These are phyloP conservation scores for Aphelenchoides bicaudatus DNA, from an alignment of 2,888 invertebrate genomes.

Conservation along the genomic window DNA sequence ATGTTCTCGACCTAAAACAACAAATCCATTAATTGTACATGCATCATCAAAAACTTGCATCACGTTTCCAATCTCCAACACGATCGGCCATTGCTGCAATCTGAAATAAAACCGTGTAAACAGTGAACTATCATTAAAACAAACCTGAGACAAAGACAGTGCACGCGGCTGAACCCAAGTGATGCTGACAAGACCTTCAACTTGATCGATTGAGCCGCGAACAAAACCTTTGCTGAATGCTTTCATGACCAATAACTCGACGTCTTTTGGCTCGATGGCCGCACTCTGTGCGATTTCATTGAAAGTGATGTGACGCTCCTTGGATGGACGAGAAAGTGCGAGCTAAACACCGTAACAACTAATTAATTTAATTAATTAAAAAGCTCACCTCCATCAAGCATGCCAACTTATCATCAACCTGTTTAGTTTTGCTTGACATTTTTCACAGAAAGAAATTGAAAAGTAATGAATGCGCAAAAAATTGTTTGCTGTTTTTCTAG, in stretches of 20 bases:
- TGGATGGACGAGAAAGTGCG: slow-evolving; percentile 89
- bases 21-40: no score
- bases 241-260: slow-evolving; percentile 91
- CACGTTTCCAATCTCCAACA: slow-evolving; percentile 73
- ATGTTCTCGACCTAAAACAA: slow-evolving; percentile 73
- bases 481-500: no score
- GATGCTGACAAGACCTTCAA: slow-evolving; percentile 72
- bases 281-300: slow-evolving; percentile 83
- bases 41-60: no score
- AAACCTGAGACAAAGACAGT: slow-evolving; percentile 69
- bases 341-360: slow-evolving; percentile 67
- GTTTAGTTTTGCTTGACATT: no score
- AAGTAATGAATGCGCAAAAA: no score
- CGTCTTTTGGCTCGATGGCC: slow-evolving; percentile 70
- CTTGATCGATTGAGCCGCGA: slow-evolving; percentile 67
- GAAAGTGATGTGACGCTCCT: slow-evolving; percentile 80
- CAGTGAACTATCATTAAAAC: not conserved
- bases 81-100: slow-evolving; percentile 73
- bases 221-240: slow-evolving; percentile 89
- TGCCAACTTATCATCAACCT: no score
- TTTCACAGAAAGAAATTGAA: no score
- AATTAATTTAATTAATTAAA: not conserved
- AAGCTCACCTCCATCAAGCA: slow-evolving; percentile 80
- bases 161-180: slow-evolving; percentile 83
- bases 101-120: slow-evolving; percentile 61